Evolutionary conservation across 2,888 invertebrate genomes (phyloP).

Genomic region (Andrena flavipes): DNA sequence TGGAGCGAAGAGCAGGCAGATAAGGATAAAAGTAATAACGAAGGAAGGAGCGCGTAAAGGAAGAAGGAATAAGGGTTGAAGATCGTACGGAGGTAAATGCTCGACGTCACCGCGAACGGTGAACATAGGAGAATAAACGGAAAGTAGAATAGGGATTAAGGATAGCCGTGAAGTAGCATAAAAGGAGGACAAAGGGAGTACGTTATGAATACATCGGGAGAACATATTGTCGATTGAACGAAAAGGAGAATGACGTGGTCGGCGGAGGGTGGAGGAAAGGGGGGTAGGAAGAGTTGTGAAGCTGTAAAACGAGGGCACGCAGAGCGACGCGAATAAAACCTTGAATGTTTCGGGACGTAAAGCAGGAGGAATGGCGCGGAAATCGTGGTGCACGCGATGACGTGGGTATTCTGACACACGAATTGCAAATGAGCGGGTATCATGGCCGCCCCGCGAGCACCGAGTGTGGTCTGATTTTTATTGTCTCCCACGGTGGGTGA

Average conservation of each 20-base stretch:
- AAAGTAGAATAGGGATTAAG: background rate
- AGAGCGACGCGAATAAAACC: conserved; percentile 67
- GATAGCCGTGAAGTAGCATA: background rate
- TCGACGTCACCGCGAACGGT: too few species aligned
- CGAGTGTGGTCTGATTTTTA: conserved; percentile 45
- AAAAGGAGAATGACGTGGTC: conserved; percentile 5
- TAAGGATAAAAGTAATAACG: too few species aligned
- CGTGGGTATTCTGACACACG: conserved; percentile 46
- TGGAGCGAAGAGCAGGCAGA: background rate
- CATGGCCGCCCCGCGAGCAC: background rate
- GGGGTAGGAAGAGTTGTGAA: background rate
- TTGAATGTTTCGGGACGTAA: conserved; percentile 67
- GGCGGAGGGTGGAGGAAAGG: background rate
- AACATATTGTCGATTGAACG: conserved; percentile 6
- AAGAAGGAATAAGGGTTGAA: background rate
- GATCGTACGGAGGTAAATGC: too few species aligned
- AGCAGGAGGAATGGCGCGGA: conserved; percentile 43
- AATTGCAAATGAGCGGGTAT: conserved; percentile 65
- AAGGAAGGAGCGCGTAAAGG: background rate
- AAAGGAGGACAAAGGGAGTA: background rate
- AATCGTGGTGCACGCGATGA: conserved; percentile 47
- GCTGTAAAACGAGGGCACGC: conserved; percentile 55
- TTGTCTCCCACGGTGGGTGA: conserved; percentile 39
- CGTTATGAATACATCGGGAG: background rate
- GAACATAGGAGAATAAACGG: background rate